Evolutionary conservation across 2,888 invertebrate genomes (phyloP).

Genomic region (Ormyrus labotus): DNA sequence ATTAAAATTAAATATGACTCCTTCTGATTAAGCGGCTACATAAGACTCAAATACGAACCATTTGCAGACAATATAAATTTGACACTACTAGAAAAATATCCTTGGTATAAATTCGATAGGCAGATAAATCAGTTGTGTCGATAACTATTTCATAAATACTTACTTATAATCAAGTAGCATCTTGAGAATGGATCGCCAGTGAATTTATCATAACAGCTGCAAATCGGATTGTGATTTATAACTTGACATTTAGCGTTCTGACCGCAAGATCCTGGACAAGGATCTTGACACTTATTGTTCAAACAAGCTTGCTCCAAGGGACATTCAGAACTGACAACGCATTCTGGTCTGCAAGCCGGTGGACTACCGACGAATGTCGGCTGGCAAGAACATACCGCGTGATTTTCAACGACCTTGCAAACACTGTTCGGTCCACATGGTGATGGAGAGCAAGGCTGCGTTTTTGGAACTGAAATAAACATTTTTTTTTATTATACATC

Average conservation of each 20-base stretch:
- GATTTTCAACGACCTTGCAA: constrained; percentile 82
- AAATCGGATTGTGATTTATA: constrained; percentile 89
- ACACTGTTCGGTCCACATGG: constrained; percentile 89
- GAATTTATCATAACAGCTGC: constrained; percentile 84
- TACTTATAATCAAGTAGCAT: constrained; percentile 79
- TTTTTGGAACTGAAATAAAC: constrained; percentile 54
- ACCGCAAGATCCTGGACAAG: constrained; percentile 88
- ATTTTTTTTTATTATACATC: constrained; percentile 11
- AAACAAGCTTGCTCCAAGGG: constrained; percentile 85
- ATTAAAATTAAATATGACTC: constrained; percentile 34
- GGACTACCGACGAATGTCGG: constrained; percentile 86
- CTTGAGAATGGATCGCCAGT: constrained; percentile 87
- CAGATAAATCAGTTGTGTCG: not conserved
- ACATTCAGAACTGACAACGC: constrained; percentile 88
- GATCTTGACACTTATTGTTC: constrained; percentile 86
- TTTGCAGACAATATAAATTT: constrained; percentile 23
- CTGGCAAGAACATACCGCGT: constrained; percentile 85
- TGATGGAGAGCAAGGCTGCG: constrained; percentile 82
- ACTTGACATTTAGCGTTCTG: constrained; percentile 88
- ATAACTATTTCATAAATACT: constrained; percentile 31
- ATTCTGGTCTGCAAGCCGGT: constrained; percentile 88
- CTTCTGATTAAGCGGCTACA: constrained; percentile 26
- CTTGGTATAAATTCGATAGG: constrained; percentile 10
- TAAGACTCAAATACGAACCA: constrained; percentile 52
- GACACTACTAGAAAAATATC: constrained; percentile 45